Evolutionary conservation across 2,113 vertebrate genomes (phyloP), one percentile per base, ranked within the genome.

Genomic region (human (Homo sapiens)): DNA sequence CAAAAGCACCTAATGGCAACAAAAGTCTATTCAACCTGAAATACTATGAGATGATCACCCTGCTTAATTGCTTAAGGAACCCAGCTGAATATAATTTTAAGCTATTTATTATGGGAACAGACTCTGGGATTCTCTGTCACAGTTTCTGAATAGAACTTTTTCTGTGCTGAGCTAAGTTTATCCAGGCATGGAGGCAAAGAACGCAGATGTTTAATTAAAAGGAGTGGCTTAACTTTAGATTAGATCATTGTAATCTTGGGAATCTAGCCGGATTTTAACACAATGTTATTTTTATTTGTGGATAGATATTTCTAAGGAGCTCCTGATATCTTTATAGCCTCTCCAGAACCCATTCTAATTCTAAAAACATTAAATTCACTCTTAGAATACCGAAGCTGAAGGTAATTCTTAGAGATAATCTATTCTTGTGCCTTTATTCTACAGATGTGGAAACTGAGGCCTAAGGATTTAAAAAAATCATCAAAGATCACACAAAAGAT

Each of bases 1-100:
- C 13, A 57, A 64, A 81, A 38, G 14, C 55, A 79, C n/a, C 68
- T 81, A 38, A 70, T 76, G 27, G 64, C 14, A 48, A 79, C 50
- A 73, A 64, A 91, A 27, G 6, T 59, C 86, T 88, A 12, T 78
- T 92, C 93, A 57, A 73, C 57, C 64, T 68, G 43, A 94, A 93
- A 87, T 35, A 73, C 20, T 83, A 17, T 3, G 81, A 94, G 30
- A 48, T 61, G 73, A 78, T 48, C n/a, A 76, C 22, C n/a, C 40
- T 80, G 91, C 30, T 48, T 84, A 89, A 78, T 93, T 75, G 72
- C 82, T 93, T 50, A 85, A 86, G 64, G 61, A 81, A 92, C 45
- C 25, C 43, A 73, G 66, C 25, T 79, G 70, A 89, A 68, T 90
- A 70, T 68, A 82, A 83, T 86, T 97, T 79, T 90, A 43, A 96